A percentile compares a stretch with the other conserved stretches of the same genome.
Conservation (phyloP, 1,140 invertebrate species). For the Protaetia brevitarsis region DNA sequence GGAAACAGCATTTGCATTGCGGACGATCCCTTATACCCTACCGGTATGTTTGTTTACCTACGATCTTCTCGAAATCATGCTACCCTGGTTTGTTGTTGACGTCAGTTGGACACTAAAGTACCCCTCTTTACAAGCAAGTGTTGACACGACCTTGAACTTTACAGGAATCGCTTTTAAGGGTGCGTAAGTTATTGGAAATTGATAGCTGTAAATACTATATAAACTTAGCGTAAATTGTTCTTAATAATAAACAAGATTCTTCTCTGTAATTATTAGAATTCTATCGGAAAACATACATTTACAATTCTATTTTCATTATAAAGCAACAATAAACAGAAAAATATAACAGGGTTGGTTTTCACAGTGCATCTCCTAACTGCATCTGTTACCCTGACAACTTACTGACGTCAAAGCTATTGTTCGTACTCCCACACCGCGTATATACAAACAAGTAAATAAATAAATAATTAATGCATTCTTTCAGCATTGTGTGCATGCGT, state of each 20-base stretch:
- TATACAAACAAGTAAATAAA: neutral
- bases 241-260: neutral
- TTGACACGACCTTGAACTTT: too few species aligned
- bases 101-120: constrained; percentile 34
- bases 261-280: neutral
- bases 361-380: neutral
- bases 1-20: too few species aligned
- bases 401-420: neutral
- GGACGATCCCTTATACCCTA: neutral
- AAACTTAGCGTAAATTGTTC: neutral
- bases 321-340: neutral
- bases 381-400: constrained; percentile 1
- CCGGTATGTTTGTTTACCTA: constrained; percentile 30
- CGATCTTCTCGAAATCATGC: constrained; percentile 24
- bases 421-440: neutral
- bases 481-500: too few species aligned
- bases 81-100: constrained; percentile 39
- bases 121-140: constrained; percentile 13
- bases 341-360: neutral
- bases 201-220: neutral
- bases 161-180: constrained; percentile 4
- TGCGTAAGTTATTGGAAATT: neutral
- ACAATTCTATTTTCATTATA: neutral
- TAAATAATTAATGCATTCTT: neutral
- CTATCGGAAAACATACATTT: neutral